Base-by-base conservation (phyloP, 2,797 vertebrate genomes). In the Onychomys torridus region DNA sequence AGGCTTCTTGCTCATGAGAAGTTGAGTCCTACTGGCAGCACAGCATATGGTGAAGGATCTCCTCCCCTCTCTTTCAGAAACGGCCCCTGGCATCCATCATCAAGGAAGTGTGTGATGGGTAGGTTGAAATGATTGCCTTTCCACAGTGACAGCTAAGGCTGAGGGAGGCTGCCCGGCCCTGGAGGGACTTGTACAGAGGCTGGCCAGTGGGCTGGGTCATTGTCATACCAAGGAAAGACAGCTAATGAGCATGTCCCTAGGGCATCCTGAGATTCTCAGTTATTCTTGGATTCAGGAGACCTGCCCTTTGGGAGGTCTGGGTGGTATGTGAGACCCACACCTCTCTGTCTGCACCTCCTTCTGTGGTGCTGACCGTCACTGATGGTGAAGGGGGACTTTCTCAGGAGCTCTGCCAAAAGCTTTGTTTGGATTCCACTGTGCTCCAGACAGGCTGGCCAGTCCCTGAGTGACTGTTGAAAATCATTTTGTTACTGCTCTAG, bases 71-170 rank as follows among this genome's bases (percentile, higher is more conserved):
- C 59, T 98, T 98, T 98, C 98, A 99, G 99, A 99, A 99, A 99
- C 99, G 99, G 97, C 99, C 99, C 52, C 98, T 99, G 98, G 99
- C 99, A 23, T 99, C 99, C 85, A 99, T 99, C 97, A 99, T 99
- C 98, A 99, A 99, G 97, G 99, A 99, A 98, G 99, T 99, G 46
- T 99, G 99, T 97, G 99, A 99, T 67, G 99, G 99, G 99, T 99
- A 98, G 99, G 99, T 98, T 57, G 98, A 92, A 78, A 63, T 46
- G 59, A 65, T 73, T 32, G 77, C 0, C 0, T 57, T 81, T 27
- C 34, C 46, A 32, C 6, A 16, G 3, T 27, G 34, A 46, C 75
- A 52, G 52, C 96, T 43, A 4, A 55, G 43, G 40, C 71, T 21
- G 9, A 49, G 82, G 81, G 32, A 32, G 11, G 16, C 57, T n/a